phyloP scores from a whole-genome alignment of 2,797 vertebrate species.

The Netta rufina region DNA sequence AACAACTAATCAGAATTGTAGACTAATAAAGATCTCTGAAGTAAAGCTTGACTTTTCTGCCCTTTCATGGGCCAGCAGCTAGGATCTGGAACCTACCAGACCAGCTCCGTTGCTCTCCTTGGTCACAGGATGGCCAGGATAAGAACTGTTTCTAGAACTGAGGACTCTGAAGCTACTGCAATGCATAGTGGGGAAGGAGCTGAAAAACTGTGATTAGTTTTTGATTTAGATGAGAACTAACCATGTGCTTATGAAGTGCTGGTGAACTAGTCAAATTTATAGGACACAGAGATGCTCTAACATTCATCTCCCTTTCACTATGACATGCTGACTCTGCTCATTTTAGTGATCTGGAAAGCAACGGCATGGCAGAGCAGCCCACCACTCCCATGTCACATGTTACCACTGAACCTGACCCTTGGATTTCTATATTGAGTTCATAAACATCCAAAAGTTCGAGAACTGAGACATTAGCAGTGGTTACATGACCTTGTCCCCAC shows the following conservation, averaged over 20 bases:
- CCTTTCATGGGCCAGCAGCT: not conserved
- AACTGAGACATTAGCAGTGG: not conserved
- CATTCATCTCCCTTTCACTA: not conserved
- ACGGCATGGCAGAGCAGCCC: not conserved
- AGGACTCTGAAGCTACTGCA: not conserved
- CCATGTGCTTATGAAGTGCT: not conserved
- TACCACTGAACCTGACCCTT: not conserved
- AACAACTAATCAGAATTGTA: not conserved
- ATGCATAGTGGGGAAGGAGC: not conserved
- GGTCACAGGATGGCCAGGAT: not conserved
- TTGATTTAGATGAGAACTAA: not conserved
- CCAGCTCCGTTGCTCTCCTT: not conserved
- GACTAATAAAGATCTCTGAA: not conserved
- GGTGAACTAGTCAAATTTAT: not conserved
- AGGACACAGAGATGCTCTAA: not conserved
- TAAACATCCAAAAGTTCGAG: not conserved
- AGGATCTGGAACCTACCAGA: not conserved
- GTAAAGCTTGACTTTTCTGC: not conserved
- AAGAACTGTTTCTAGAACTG: not conserved
- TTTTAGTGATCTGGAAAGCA: not conserved
- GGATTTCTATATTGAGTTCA: not conserved
- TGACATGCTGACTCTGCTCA: not conserved
- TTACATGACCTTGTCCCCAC: not conserved
- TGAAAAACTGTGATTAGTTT: not conserved
- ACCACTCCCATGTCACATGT: fast-evolving